Evolutionary conservation across 2,797 vertebrate species (phyloP), one percentile per base, ranked within the genome.

Genomic region (Enteromius treurensis): DNA sequence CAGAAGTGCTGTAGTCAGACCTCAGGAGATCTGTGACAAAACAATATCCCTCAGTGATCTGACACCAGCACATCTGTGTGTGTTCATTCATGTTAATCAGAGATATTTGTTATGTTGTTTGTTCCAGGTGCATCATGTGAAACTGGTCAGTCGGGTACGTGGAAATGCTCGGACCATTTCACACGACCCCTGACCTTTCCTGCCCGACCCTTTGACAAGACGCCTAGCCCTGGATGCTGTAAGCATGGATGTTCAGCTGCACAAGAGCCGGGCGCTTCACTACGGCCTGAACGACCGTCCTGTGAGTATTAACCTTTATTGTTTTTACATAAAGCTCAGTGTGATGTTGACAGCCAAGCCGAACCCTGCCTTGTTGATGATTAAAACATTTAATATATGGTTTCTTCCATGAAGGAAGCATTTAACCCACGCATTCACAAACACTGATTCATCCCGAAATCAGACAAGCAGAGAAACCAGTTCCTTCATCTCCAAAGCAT

Each of bases 401-500:
- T 47, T 49, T 49, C 17, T 14, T 19, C 23, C 4, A 29, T 2
- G 6, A 37, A 32, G 23, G 58, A 51, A 51, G 70, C 23, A 73
- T 32, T 32, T 11, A 47, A 71, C 10, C 15, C 71, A 75, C 55
- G 19, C 75, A 29, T 34, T 40, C 34, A 47, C 17, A 78, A 47
- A 53, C 45, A 79, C 29, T 11, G 26, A 82, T 32, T 65, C 21
- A 86, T 23, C 10, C 81, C 1, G 58, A 60, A 14, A 14, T 60
- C 4, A 26, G n/a, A 49, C 87, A 4, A 68, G 68, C 40, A 10
- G 89, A 15, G 29, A 1, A 90, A 94, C 94, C 88, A 87, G 94
- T 95, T 85, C 4, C 4, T 84, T 73, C 90, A 62, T 90, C 90
- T 73, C 29, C 26, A n/a, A 15, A 77, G 23, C 32, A 5, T 82